phyloP scores from a whole-genome alignment of 2,113 vertebrate genomes.

The Saguinus midas region DNA sequence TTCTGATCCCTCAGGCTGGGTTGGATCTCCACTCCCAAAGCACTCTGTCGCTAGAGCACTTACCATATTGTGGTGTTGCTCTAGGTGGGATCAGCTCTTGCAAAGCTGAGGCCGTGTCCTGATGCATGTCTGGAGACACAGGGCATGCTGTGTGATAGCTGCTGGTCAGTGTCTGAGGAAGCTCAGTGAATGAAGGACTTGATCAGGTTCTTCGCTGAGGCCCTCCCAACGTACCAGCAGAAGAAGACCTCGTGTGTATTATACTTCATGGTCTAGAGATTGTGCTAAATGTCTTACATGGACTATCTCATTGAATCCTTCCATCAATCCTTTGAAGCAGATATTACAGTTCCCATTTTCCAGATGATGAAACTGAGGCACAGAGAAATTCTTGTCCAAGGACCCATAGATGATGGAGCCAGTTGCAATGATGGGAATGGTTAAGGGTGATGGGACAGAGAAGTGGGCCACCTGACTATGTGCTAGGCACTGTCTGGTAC shows the following conservation, averaged over 20 bases:
- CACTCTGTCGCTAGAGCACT: not conserved
- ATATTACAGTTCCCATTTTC: too few relatives aligned
- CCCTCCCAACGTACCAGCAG: fast-evolving
- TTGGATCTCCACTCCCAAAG: not conserved
- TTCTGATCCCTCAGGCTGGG: too few relatives aligned
- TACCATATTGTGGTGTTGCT: fast-evolving
- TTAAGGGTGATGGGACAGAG: fast-evolving
- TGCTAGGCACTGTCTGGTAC: fast-evolving
- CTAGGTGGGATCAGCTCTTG: not conserved
- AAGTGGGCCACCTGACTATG: not conserved
- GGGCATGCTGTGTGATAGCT: not conserved
- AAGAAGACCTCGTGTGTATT: fast-evolving
- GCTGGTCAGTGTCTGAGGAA: not conserved
- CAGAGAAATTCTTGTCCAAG: not conserved
- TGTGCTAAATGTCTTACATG: not conserved
- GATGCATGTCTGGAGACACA: not conserved
- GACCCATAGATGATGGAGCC: not conserved
- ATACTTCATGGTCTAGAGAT: not conserved
- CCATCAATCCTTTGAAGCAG: not conserved
- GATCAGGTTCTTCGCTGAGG: fast-evolving
- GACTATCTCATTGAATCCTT: fast-evolving
- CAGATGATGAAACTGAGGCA: not conserved
- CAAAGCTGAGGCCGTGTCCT: not conserved
- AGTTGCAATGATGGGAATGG: not conserved
- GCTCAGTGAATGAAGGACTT: not conserved